These are phyloP conservation scores for Lysandra bellargus DNA, from an alignment of 2,888 invertebrate species.

Conservation along the genomic window DNA sequence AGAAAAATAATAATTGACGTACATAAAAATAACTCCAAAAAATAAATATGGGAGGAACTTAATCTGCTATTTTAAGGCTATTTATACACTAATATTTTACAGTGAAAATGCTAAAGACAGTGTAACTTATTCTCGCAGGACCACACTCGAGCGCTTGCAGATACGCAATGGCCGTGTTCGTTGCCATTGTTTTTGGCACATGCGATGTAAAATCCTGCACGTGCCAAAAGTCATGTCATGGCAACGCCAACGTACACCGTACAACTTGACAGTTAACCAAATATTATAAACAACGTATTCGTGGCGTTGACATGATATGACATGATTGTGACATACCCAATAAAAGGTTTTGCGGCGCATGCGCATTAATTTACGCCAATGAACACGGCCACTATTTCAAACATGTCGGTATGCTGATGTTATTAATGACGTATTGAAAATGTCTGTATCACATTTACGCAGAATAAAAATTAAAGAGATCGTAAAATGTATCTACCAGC, in stretches of 20 bases:
- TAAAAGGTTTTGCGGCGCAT: neutral
- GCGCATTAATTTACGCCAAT: neutral
- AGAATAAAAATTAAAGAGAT: neutral
- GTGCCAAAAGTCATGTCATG: too few relatives aligned
- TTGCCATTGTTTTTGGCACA: neutral
- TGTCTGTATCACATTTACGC: neutral
- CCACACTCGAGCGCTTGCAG: neutral
- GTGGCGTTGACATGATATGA: too few relatives aligned
- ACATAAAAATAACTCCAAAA: slow-evolving; percentile 13
- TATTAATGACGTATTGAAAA: neutral
- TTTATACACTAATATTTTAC: slow-evolving; percentile 4
- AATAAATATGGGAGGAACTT: slow-evolving; percentile 15
- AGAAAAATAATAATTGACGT: neutral
- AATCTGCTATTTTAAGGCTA: slow-evolving; percentile 11
- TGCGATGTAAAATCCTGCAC: neutral
- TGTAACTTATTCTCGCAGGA: neutral
- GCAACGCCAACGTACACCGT: too few relatives aligned
- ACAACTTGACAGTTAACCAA: too few relatives aligned
- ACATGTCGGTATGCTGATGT: neutral
- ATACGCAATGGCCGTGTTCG: neutral
- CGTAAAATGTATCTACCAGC: neutral
- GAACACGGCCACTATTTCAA: too few relatives aligned
- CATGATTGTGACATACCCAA: too few relatives aligned
- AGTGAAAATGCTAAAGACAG: slow-evolving; percentile 14
- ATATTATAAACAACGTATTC: too few relatives aligned